Percentiles rank a stretch among this genome's conserved stretches.
Evolutionary conservation across 2,797 vertebrate species (phyloP).

Genomic region (Onychomys arenicola): DNA sequence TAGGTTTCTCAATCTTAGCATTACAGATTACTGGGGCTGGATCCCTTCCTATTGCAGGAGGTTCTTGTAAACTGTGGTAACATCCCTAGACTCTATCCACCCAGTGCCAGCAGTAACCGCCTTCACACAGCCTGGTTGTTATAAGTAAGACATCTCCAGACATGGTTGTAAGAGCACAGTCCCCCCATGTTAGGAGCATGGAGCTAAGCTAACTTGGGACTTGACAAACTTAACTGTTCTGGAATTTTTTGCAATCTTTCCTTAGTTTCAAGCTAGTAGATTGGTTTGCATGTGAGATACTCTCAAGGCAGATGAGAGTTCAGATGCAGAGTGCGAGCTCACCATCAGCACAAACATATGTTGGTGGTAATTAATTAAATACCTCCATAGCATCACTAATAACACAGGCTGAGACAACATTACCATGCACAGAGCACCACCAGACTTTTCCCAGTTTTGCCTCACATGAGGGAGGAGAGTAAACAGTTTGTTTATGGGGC

Average conservation of each 20-base stretch:
- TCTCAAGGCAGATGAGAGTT: slow-evolving; percentile 66
- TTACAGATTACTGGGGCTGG: not conserved
- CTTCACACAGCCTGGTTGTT: not conserved
- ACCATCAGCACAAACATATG: slow-evolving; percentile 74
- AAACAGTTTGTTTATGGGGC: slow-evolving; percentile 68
- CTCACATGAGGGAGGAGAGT: not conserved
- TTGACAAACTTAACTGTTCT: not conserved
- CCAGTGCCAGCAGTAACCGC: not conserved
- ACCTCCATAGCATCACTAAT: slow-evolving; percentile 50
- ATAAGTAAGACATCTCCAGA: not conserved
- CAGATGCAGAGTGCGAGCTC: slow-evolving; percentile 55
- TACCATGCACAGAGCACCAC: not conserved
- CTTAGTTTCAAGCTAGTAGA: not conserved
- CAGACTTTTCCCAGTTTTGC: slow-evolving; percentile 1
- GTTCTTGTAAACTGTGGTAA: too few species aligned
- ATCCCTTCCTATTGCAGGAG: too few species aligned
- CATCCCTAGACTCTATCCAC: not conserved
- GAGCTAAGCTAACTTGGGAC: not conserved
- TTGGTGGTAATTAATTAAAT: slow-evolving; percentile 76
- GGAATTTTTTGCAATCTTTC: not conserved
- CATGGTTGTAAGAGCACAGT: not conserved
- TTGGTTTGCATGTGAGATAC: slow-evolving; percentile 40
- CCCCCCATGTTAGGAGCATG: not conserved
- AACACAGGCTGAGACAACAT: not conserved
- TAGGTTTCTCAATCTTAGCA: not conserved